Evolutionary conservation across 1,140 invertebrate species (phyloP).

Genomic region (Rhynchophorus ferrugineus): DNA sequence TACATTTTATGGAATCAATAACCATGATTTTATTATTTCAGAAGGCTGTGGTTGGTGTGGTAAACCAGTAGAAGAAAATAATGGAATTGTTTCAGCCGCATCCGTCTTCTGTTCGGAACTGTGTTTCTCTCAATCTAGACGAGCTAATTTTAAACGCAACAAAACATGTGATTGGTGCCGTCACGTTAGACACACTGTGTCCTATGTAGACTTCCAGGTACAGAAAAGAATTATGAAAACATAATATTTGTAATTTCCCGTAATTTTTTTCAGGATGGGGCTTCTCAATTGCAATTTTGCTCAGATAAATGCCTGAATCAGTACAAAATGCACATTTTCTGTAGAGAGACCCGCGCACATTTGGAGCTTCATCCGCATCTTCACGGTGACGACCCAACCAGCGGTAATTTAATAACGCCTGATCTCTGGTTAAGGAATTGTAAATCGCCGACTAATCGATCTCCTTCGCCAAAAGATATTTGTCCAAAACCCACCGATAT

Average conservation of each 20-base stretch:
- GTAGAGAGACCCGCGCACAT: constrained; percentile 82
- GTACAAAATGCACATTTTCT: constrained; percentile 95
- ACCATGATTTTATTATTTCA: constrained; percentile 23
- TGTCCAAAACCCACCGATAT: constrained; percentile 30
- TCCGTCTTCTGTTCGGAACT: constrained; percentile 75
- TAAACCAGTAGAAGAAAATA: constrained; percentile 34
- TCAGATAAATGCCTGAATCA: constrained; percentile 90
- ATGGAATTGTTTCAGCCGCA: constrained; percentile 45
- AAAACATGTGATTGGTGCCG: constrained; percentile 93
- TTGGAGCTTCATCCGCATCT: constrained; percentile 73
- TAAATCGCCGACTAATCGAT: constrained; percentile 51
- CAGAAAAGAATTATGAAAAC: background rate
- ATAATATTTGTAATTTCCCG: background rate
- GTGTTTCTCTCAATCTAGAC: constrained; percentile 79
- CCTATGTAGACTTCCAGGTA: constrained; percentile 80
- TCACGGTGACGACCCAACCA: constrained; percentile 39
- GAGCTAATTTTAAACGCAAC: constrained; percentile 82
- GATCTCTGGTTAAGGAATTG: constrained; percentile 79
- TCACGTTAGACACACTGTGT: constrained; percentile 83
- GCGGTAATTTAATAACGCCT: constrained; percentile 66
- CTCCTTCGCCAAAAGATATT: constrained; percentile 36
- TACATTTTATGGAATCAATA: background rate
- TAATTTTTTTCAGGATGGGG: constrained; percentile 53
- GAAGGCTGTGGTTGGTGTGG: constrained; percentile 39
- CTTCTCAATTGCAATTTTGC: constrained; percentile 71